phyloP scores from a whole-genome alignment of 2,888 invertebrate genomes.

The Eugnorisma glareosa region DNA sequence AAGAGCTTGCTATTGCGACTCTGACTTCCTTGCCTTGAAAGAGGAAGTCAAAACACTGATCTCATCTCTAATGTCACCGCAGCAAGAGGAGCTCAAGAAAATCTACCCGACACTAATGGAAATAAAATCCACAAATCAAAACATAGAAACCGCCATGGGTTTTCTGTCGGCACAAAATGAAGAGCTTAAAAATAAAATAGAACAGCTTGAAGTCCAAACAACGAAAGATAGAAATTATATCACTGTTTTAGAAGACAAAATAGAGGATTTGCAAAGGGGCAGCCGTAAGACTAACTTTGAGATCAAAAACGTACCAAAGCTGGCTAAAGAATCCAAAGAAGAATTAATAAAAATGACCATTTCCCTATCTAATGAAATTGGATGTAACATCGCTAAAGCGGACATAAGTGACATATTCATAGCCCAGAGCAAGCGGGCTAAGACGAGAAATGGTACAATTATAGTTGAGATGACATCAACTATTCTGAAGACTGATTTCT shows the following conservation, averaged over 20 bases:
- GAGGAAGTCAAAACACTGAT: background rate
- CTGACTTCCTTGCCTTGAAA: background rate
- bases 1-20: background rate
- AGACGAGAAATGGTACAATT: too few species aligned
- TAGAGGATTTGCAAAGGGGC: background rate
- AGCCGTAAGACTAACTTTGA: background rate
- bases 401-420: background rate
- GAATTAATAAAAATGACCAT: background rate
- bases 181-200: background rate
- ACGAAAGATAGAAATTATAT: conserved; percentile 4
- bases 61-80: background rate
- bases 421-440: background rate
- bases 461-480: too few species aligned
- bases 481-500: too few species aligned
- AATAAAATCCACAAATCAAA: background rate
- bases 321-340: background rate
- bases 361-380: background rate
- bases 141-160: too few species aligned
- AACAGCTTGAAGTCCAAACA: background rate
- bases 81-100: background rate
- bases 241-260: background rate
- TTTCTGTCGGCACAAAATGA: conserved; percentile 12
- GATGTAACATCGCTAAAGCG: background rate
- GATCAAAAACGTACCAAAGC: conserved; percentile 4
- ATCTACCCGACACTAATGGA: background rate